Base-by-base conservation (phyloP, 2,888 invertebrate species). In the Megastigmus dorsalis region DNA sequence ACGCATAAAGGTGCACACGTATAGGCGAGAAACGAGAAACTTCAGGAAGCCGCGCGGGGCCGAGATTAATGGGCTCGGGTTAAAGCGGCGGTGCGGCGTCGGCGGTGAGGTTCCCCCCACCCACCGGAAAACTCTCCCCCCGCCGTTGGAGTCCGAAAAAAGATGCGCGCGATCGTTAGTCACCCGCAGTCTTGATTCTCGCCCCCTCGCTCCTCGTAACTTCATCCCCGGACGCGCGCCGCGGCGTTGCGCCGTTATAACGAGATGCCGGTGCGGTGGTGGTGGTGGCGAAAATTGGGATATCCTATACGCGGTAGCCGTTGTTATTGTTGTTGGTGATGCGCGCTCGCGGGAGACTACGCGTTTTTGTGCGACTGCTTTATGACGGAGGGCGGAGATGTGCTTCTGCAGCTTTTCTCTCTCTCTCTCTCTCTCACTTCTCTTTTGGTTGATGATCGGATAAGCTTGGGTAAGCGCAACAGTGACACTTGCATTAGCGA, bases 21-120 rank as follows among this genome's bases (percentile, higher is more conserved):
- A n/a, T n/a, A n/a, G 3, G 15, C 81, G 79, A 80, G 84, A 83
- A 84, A 84, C 82, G 84, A 82, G 84, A 84, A 85, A 86, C 82
- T 86, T 86, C 81, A 80, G 82, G 81, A 81, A 78, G 79, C 50
- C 30, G 18, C 50, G 57, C 10, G 13, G 79, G 81, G 76, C 76
- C 65, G 80, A 83, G 83, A 84, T 84, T 84, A 84, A 84, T 83
- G 83, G 80, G n/a, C n/a, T n/a, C n/a, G 6, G 10, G 79, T 9
- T 9, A 9, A 15, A 18, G 26, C 48, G 7, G 3, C 23, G 48
- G 41, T 3, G 41, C 2, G 13, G 45, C 18, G 15, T 20, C 54
- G 9, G 33, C 33, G 33, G 23, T n/a, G 4, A 33, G 10, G 45
- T n/a, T n/a, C n/a, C n/a, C n/a, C n/a, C n/a, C n/a, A n/a, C n/a